Base-by-base conservation (phyloP, 35 echinoderm and acorn worm genomes). In the Eucidaris tribuloides region DNA sequence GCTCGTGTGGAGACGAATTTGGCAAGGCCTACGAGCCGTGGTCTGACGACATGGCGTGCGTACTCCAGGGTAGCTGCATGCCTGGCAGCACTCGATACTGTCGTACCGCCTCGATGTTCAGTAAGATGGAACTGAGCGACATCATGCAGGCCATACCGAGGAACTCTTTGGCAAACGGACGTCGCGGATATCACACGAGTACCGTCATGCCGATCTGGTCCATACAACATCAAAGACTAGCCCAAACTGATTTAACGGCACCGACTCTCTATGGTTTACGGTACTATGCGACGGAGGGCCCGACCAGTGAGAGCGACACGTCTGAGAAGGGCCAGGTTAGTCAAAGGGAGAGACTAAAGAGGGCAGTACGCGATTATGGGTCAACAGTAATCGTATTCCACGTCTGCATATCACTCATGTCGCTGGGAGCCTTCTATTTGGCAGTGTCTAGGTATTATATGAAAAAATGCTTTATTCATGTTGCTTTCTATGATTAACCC, bases 381-480 rank as follows among this genome's bases (percentile, higher is more conserved):
- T 89, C 91, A 32, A 99, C 96, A 56, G 96, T 99, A 18, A 64
- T 99, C 2, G 87, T 99, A 59, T 99, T 99, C 70, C 96, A 99
- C 81, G 71, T 99, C 45, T 86, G 96, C 87, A 99, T 99, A 59
- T 99, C 96, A 38, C 87, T 99, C 65, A 90, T 90, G 56, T 99
- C 96, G 2, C 96, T 99, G 22, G 96, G 96, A 59, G 84, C 90
- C 45, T 99, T 99, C 79, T 99, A 99, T 86, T 76, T 99, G 45
- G 96, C 96, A 62, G 96, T 99, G 3, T 99, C 96, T 54, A 99
- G 96, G 96, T 99, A n/a, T n/a, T n/a, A n/a, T n/a, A n/a, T n/a
- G 87, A 97, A 59, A 88, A 78, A 62, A 77, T 50, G 29, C 46
- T 54, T 46, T 49, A 44, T 37, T 37, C 65, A 57, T 77, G 83